Conservation (phyloP, 30 jellyfish, hydroid and myxozoan species). For the Chironex yamaguchii region DNA sequence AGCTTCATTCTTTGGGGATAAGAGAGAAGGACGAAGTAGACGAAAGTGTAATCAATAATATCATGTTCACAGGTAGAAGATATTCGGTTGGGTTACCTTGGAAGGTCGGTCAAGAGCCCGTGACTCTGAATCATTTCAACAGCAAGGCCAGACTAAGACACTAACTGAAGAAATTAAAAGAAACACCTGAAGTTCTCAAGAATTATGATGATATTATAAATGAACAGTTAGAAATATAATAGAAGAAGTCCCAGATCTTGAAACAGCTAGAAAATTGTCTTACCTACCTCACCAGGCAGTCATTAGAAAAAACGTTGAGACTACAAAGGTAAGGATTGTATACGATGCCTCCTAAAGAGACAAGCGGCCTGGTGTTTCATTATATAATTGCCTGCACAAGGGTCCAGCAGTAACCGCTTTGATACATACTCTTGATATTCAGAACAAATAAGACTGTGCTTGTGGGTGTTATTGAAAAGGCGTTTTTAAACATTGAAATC, state of each 20-base stretch:
- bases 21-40: conserved; percentile 55
- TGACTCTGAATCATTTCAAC: conserved; percentile 14
- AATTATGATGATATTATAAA: background rate
- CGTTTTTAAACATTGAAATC: too few relatives aligned
- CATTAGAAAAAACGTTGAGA: conserved; percentile 4
- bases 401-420: conserved; percentile 21
- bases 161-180: conserved; percentile 6
- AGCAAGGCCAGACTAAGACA: conserved; percentile 13
- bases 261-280: background rate
- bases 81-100: conserved; percentile 64
- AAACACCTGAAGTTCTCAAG: conserved; percentile 38
- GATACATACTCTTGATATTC: background rate
- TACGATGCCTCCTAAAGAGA: conserved; percentile 23
- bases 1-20: conserved; percentile 60
- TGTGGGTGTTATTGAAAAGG: background rate
- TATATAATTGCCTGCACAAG: conserved; percentile 6
- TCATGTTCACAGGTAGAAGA: conserved; percentile 50
- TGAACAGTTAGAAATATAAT: conserved; percentile 31
- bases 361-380: background rate
- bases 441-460: background rate
- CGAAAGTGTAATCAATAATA: conserved; percentile 29
- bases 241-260: conserved; percentile 15
- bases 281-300: conserved; percentile 72
- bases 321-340: conserved; percentile 57
- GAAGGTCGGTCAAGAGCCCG: conserved; percentile 66